A percentile compares a stretch with the other conserved stretches of the same genome.
Evolutionary conservation across 2,888 invertebrate genomes (phyloP).

Genomic region (Eugnorisma glareosa): DNA sequence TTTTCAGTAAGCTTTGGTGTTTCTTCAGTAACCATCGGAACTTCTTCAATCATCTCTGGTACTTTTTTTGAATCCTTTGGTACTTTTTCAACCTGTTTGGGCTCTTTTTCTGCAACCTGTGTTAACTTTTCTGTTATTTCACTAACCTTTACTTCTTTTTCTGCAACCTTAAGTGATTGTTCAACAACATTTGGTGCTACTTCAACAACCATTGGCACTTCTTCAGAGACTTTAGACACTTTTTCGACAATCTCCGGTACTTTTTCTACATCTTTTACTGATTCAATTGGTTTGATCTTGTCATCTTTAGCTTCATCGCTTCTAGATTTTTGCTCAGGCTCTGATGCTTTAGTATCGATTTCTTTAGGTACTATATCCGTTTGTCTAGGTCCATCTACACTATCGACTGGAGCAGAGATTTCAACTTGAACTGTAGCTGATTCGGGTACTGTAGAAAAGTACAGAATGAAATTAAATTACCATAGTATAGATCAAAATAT

Average conservation of each 20-base stretch:
- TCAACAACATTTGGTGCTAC: not conserved
- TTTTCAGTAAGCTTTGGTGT: conserved; percentile 7
- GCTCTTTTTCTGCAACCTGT: not conserved
- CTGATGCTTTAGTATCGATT: not conserved
- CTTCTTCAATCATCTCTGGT: not conserved
- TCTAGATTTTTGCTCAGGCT: conserved; percentile 22
- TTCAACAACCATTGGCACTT: not conserved
- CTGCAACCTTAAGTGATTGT: not conserved
- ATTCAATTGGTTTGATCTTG: conserved; percentile 11
- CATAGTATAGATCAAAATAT: not conserved
- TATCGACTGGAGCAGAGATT: conserved; percentile 25
- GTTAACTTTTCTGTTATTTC: not conserved
- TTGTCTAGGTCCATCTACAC: conserved; percentile 25
- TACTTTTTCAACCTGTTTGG: not conserved
- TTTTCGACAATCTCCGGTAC: not conserved
- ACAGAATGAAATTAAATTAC: not conserved
- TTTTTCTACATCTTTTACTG: conserved; percentile 2
- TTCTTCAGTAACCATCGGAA: conserved; percentile 4
- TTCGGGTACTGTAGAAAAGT: conserved; percentile 46
- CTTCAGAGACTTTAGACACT: conserved; percentile 10
- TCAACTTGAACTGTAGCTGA: conserved; percentile 31
- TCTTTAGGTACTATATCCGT: conserved; percentile 15
- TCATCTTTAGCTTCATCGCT: conserved; percentile 7
- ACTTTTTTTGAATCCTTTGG: not conserved
- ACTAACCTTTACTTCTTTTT: conserved; percentile 3